Evolutionary conservation across 2,888 invertebrate species (phyloP).

Genomic region (Drepana falcataria): DNA sequence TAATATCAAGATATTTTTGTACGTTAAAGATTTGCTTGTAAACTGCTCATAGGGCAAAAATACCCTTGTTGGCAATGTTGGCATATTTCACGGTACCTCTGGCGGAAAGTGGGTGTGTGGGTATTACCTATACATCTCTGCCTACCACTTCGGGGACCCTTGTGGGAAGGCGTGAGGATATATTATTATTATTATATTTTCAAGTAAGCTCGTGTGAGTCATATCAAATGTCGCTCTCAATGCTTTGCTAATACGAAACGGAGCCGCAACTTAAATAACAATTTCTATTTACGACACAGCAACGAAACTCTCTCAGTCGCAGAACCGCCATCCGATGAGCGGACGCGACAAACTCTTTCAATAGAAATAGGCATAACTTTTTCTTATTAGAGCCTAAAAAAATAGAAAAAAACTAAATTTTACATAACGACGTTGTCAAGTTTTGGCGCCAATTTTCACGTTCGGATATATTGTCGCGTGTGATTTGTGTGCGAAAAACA

Average conservation of each 20-base stretch:
- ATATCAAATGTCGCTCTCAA: conserved; percentile 12
- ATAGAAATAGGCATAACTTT: conserved; percentile 6
- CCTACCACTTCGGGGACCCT: too few species aligned
- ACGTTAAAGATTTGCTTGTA: too few species aligned
- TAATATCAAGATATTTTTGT: too few species aligned
- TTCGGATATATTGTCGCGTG: conserved; percentile 4
- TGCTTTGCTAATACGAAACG: conserved; percentile 32
- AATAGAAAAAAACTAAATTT: conserved; percentile 12
- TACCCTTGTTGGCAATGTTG: too few species aligned
- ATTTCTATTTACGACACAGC: conserved; percentile 53
- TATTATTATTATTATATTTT: too few species aligned
- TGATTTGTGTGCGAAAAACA: conserved; percentile 9
- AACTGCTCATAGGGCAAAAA: too few species aligned
- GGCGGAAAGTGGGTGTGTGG: too few species aligned
- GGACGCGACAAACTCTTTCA: conserved; percentile 29
- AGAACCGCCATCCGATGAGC: conserved; percentile 32
- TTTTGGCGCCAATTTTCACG: conserved; percentile 13
- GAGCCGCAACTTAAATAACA: conserved; percentile 22
- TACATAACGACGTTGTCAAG: conserved; percentile 11
- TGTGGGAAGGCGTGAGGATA: too few species aligned
- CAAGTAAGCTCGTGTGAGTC: conserved; percentile 25
- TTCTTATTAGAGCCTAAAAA: background rate
- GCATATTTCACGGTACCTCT: too few species aligned
- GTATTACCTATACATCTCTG: too few species aligned
- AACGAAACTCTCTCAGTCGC: conserved; percentile 46